Base-by-base conservation (phyloP, 1,140 invertebrate species). In the Nautilus pompilius region DNA sequence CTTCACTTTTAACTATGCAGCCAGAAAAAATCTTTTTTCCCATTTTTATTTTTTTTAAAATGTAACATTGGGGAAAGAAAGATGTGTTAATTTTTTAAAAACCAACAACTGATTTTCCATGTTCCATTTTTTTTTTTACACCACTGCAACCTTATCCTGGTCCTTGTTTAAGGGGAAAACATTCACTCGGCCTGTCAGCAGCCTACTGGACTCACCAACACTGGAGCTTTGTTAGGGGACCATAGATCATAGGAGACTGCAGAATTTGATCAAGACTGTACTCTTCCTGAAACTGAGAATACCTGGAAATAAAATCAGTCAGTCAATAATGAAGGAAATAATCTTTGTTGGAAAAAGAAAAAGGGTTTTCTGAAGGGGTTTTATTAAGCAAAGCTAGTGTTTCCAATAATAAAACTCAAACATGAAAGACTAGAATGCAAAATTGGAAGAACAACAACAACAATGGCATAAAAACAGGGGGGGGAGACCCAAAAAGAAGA, bases 221-320 rank as follows among this genome's bases (percentile, higher is more conserved):
- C 76, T 97, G 94, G 15, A 98, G 84, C 80, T 97, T 96, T 6
- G 96, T 98, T 15, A 99, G 83, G 0, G 94, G 93, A 10, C 91
- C 93, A 80, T 90, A 93, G 45, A 99, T 88, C 75, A 86, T 86
- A 4, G 91, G 91, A 0, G 95, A 93, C 20, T 90, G 88, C 78
- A 91, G 84, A 58, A 98, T 92, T 81, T 98, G 88, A 60, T 98
- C 90, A 46, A 98, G 81, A 10, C 88, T 89, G 77, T 97, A 97
- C 73, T 93, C 90, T 61, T 92, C 88, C 80, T 90, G 90, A 75
- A 96, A 96, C 79, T 99, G 96, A 0, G 96, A 95, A 74, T 94
- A 88, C 29, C 89, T 89, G 73, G 29, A 70, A 73, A 34, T 10
- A 66, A 17, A 67, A 45, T 60, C 46, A 59, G 48, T 29, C 61